Evolutionary conservation across 2,888 invertebrate genomes (phyloP).

Genomic region (Homarus gammarus): DNA sequence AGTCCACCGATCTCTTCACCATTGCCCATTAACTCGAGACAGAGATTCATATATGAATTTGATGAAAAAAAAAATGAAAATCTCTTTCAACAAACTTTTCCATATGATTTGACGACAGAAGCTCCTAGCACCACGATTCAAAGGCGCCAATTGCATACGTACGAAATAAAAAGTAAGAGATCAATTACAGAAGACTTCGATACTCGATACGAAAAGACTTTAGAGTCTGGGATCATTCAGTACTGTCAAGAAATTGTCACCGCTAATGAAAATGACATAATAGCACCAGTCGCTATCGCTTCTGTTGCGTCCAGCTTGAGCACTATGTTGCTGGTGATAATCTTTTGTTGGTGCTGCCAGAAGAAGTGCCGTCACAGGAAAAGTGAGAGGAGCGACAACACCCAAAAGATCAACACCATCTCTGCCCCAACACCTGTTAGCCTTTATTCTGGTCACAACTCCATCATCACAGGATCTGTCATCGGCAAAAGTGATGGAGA

Average conservation of each 20-base stretch:
- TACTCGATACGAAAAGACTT: background rate
- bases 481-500: slow-evolving; percentile 16
- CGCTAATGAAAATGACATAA: slow-evolving; percentile 63
- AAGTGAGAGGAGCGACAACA: slow-evolving; percentile 17
- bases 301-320: slow-evolving; percentile 76
- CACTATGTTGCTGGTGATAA: slow-evolving; percentile 75
- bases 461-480: slow-evolving; percentile 28
- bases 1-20: background rate
- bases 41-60: slow-evolving; percentile 60
- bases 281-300: slow-evolving; percentile 76
- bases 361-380: slow-evolving; percentile 38
- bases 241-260: slow-evolving; percentile 74
- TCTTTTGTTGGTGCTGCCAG: slow-evolving; percentile 76
- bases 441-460: slow-evolving; percentile 39
- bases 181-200: background rate
- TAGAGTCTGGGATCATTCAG: slow-evolving; percentile 25
- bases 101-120: slow-evolving; percentile 16
- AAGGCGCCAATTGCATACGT: slow-evolving; percentile 29
- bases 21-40: background rate
- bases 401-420: slow-evolving; percentile 41
- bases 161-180: slow-evolving; percentile 32
- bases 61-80: slow-evolving; percentile 10
- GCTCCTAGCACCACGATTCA: background rate
- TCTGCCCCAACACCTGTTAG: slow-evolving; percentile 50
- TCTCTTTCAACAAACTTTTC: background rate